phyloP scores from a whole-genome alignment of 30 jellyfish, hydroid and myxozoan genomes.

The Hydra vulgaris region DNA sequence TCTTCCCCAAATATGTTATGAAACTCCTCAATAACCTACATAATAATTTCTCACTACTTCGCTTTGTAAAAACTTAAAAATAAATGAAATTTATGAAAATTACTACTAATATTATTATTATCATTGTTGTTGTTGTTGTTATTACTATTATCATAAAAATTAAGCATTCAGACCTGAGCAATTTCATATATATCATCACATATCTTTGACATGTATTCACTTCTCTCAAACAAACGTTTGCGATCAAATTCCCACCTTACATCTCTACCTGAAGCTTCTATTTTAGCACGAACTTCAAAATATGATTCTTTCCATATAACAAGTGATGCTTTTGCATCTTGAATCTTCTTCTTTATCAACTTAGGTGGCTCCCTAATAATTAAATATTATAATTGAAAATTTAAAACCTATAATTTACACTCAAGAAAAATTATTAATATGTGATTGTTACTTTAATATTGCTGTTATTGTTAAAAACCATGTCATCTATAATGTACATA shows the following conservation, averaged over 20 bases:
- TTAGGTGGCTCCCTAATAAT: constrained; percentile 75
- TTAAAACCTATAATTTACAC: too few species aligned
- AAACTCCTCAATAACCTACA: constrained; percentile 89
- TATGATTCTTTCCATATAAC: constrained; percentile 73
- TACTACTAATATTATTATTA: too few species aligned
- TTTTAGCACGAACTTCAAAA: constrained; percentile 86
- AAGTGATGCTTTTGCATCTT: constrained; percentile 82
- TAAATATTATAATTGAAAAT: neutral
- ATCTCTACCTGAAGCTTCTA: constrained; percentile 97
- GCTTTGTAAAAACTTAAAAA: too few species aligned
- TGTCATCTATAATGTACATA: too few species aligned
- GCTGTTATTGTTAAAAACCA: too few species aligned
- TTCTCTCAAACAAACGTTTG: constrained; percentile 79
- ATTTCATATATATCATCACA: constrained; percentile 89
- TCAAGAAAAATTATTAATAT: too few species aligned
- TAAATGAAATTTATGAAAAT: neutral
- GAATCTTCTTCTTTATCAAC: constrained; percentile 58
- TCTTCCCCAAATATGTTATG: constrained; percentile 95
- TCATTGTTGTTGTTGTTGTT: too few species aligned
- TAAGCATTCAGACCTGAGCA: constrained; percentile 55
- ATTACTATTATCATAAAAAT: too few species aligned
- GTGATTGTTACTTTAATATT: too few species aligned
- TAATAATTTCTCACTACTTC: too few species aligned
- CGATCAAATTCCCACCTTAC: constrained; percentile 99
- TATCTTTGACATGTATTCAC: constrained; percentile 95